Evolutionary conservation across 2,888 invertebrate species (phyloP).

Genomic region (Coecobrya sp.): DNA sequence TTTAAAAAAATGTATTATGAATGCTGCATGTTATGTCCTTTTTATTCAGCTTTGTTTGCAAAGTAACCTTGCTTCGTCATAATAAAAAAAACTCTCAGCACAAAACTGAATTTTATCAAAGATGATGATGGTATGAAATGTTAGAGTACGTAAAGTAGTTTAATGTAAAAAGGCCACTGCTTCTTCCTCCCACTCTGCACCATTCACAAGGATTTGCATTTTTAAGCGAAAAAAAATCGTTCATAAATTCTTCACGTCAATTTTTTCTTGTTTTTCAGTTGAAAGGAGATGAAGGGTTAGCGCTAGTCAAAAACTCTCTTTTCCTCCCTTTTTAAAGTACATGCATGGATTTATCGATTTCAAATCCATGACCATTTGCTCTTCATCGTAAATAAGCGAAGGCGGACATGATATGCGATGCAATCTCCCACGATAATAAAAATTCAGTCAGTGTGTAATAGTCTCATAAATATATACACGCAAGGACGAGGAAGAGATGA

Average conservation of each 20-base stretch:
- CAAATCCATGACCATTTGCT: conserved; percentile 54
- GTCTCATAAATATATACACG: conserved; percentile 32
- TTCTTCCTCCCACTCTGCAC: not conserved
- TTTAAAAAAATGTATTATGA: not conserved
- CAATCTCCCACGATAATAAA: conserved; percentile 53
- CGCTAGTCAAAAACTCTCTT: conserved; percentile 9
- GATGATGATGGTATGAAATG: not conserved
- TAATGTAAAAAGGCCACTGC: not conserved
- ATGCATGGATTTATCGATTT: conserved; percentile 68
- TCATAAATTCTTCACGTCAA: conserved; percentile 11
- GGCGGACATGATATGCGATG: conserved; percentile 6
- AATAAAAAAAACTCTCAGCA: not conserved
- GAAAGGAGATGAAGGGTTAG: not conserved
- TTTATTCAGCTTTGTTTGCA: not conserved
- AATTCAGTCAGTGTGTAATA: conserved; percentile 36
- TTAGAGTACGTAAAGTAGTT: not conserved
- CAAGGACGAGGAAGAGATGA: not conserved
- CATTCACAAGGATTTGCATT: not conserved
- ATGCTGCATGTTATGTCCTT: not conserved
- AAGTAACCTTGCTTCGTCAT: not conserved
- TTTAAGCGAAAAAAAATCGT: not conserved
- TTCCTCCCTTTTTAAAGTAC: conserved; percentile 20
- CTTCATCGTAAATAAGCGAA: conserved; percentile 58
- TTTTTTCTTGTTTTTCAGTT: not conserved
- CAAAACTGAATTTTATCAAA: conserved; percentile 3